phyloP scores from a whole-genome alignment of 1,140 invertebrate genomes.

The Phortica variegata region DNA sequence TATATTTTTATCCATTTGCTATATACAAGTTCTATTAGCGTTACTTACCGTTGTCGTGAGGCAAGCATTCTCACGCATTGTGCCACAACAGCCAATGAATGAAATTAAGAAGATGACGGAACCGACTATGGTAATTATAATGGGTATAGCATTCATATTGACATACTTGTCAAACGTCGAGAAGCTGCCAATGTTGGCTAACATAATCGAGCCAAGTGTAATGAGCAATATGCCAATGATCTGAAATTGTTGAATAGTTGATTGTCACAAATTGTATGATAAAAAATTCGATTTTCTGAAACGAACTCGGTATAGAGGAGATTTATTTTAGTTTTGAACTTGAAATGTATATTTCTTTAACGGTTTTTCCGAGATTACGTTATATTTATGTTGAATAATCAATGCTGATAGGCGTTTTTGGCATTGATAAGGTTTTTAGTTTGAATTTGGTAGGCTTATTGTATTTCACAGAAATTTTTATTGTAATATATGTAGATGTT shows the following conservation, averaged over 20 bases:
- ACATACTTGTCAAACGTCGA: conserved; percentile 55
- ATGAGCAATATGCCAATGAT: conserved; percentile 65
- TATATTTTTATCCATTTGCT: not conserved
- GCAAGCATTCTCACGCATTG: conserved; percentile 75
- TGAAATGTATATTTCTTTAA: too few species aligned
- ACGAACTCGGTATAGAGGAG: too few species aligned
- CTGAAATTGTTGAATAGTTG: conserved; percentile 50
- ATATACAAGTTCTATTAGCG: too few species aligned
- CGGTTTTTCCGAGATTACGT: too few species aligned
- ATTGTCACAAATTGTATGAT: not conserved
- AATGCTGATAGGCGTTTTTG: too few species aligned
- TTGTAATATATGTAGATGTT: too few species aligned
- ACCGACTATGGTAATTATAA: conserved; percentile 71
- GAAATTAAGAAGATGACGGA: conserved; percentile 72
- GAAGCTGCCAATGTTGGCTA: conserved; percentile 58
- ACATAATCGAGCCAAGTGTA: conserved; percentile 62
- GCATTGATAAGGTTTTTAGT: too few species aligned
- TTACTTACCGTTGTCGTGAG: conserved; percentile 73
- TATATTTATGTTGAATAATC: too few species aligned
- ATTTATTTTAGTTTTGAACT: too few species aligned
- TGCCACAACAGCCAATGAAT: conserved; percentile 83
- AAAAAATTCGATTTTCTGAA: too few species aligned
- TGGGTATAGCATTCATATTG: conserved; percentile 60
- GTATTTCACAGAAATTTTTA: too few species aligned
- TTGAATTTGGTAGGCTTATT: too few species aligned